Evolutionary conservation across 2,113 vertebrate genomes (phyloP).

Genomic region (Pampusana beccarii): DNA sequence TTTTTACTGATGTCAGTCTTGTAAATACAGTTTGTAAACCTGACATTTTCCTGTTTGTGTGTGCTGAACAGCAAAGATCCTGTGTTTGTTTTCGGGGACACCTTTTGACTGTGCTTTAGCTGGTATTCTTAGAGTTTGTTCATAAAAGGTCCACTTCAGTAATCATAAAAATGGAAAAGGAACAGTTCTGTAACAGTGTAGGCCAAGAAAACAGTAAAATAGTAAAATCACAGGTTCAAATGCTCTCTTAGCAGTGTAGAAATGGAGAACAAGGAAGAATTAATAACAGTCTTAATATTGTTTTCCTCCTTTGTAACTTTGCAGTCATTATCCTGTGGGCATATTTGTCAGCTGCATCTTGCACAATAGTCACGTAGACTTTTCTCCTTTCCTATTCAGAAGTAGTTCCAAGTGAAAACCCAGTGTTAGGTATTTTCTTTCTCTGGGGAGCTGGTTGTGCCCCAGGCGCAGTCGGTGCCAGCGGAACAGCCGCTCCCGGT

Average conservation of each 20-base stretch:
- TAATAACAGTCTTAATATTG: neutral
- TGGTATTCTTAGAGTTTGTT: neutral
- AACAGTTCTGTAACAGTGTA: neutral
- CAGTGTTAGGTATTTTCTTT: too few relatives aligned
- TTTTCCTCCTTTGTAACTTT: neutral
- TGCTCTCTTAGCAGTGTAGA: neutral
- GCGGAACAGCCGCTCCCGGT: too few relatives aligned
- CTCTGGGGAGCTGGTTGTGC: too few relatives aligned
- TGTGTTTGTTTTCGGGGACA: neutral
- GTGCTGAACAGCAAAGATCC: neutral
- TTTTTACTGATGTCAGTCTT: neutral
- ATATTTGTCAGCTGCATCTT: neutral
- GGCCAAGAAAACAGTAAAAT: neutral
- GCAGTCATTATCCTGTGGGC: neutral
- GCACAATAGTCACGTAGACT: too few relatives aligned
- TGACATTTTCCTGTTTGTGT: neutral
- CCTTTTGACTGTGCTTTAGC: neutral
- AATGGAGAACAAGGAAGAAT: neutral
- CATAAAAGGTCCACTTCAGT: neutral
- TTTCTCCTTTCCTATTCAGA: too few relatives aligned
- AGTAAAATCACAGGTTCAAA: neutral
- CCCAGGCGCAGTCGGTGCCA: too few relatives aligned
- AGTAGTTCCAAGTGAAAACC: too few relatives aligned
- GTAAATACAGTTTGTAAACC: neutral
- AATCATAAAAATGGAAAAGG: neutral